Conservation (phyloP, 2,797 vertebrate species). For the Cottoperca gobio region DNA sequence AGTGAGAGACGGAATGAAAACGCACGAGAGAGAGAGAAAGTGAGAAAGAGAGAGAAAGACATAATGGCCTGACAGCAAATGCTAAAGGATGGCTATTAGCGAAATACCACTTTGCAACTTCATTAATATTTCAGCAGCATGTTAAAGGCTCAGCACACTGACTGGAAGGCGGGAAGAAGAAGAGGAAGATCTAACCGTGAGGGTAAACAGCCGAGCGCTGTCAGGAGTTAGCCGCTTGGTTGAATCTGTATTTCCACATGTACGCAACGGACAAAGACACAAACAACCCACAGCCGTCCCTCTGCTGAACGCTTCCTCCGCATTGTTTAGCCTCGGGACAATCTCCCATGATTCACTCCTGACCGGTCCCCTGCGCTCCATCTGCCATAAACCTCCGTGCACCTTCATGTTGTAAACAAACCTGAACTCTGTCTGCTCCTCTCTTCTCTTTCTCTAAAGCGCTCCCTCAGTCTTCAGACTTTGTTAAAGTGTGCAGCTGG, state of each 20-base stretch:
- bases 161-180: not conserved
- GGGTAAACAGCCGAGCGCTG: constrained; percentile 9
- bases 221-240: constrained; percentile 9
- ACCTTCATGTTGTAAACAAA: constrained; percentile 27
- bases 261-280: not conserved
- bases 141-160: constrained; percentile 55
- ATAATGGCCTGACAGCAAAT: constrained; percentile 73
- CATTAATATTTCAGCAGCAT: constrained; percentile 79
- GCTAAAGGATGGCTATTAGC: constrained; percentile 76
- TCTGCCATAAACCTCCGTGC: not conserved
- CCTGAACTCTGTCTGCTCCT: not conserved
- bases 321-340: constrained; percentile 25
- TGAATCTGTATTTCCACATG: constrained; percentile 27
- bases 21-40: constrained; percentile 16
- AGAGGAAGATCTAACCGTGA: constrained; percentile 21
- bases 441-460: constrained; percentile 1
- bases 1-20: constrained; percentile 50
- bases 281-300: not conserved
- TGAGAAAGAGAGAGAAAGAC: constrained; percentile 46
- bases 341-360: constrained; percentile 46
- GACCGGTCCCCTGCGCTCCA: constrained; percentile 15
- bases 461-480: not conserved
- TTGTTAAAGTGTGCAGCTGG: not conserved
- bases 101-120: constrained; percentile 73
- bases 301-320: constrained; percentile 14